Evolutionary conservation across 2,888 invertebrate species (phyloP), one percentile per base, ranked within the genome.

Genomic region (Hylaea fasciaria): DNA sequence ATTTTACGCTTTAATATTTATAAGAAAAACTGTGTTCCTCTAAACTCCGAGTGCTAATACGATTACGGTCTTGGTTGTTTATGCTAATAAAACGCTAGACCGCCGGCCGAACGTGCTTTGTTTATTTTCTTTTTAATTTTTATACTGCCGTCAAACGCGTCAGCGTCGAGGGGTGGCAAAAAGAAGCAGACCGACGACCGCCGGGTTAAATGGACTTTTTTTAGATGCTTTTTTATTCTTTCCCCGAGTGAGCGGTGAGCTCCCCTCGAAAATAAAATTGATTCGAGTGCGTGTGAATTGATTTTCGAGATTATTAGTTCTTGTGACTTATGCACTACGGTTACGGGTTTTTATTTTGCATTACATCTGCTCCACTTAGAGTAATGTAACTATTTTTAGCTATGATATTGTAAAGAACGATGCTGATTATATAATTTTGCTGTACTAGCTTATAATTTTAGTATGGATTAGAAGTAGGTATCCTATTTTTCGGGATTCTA

Each of bases 51-150:
- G 44, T 48, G 57, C 60, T 60, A 73, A 76, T 72, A 70, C 69
- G 72, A 78, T 77, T 72, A 77, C 66, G 69, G 59, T 74, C 68
- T 72, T 72, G 69, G 65, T 71, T 69, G 69, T 73, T 68, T 65
- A 71, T 65, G 66, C 69, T 69, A 73, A 74, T 74, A 77, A 79
- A 78, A 78, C 63, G 66, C 71, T 71, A 71, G 74, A 78, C 75
- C 74, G 69, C 73, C 71, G 58, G 65, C 47, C 61, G 58, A 59
- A 64, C 64, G 32, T 43, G 61, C 62, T 65, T 71, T 81, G 79
- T 81, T 82, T 83, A 73, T 83, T 83, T 82, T 78, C 74, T 78
- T 81, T 79, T 81, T 77, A 75, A 81, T 81, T 82, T 82, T 74
- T 77, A 74, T 77, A 76, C 68, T 70, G 70, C 68, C 65, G 69